phyloP scores from a whole-genome alignment of 2,888 invertebrate genomes.

The Tetrapedia diversipes region DNA sequence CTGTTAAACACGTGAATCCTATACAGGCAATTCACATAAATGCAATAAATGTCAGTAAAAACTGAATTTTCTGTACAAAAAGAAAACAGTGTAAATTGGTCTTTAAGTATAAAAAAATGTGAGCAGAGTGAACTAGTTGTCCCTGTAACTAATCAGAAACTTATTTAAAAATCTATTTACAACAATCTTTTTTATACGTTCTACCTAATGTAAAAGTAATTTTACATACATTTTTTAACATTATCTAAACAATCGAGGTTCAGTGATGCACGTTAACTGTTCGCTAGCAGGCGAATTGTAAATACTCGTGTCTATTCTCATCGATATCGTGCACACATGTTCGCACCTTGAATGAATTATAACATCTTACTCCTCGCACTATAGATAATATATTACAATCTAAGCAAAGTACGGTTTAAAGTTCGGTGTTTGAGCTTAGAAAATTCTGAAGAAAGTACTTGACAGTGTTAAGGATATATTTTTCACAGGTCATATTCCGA shows the following conservation, averaged over 20 bases:
- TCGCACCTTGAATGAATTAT: constrained; percentile 3
- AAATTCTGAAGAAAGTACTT: constrained; percentile 38
- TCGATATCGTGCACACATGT: constrained; percentile 31
- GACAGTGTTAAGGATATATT: constrained; percentile 8
- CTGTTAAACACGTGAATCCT: constrained; percentile 33
- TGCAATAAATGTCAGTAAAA: constrained; percentile 24
- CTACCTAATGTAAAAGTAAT: constrained; percentile 28
- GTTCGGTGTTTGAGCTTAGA: constrained; percentile 29
- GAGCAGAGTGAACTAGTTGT: background rate
- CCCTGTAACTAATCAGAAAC: background rate
- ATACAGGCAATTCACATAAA: constrained; percentile 41
- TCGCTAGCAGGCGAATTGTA: constrained; percentile 8
- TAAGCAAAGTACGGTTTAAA: constrained; percentile 13
- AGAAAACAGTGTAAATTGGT: background rate
- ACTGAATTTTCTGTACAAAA: constrained; percentile 5
- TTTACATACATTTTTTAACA: constrained; percentile 40
- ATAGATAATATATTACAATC: constrained; percentile 7
- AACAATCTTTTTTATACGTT: constrained; percentile 29
- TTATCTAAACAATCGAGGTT: constrained; percentile 7
- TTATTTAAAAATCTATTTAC: constrained; percentile 59
- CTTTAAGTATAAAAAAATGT: background rate
- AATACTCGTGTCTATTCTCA: constrained; percentile 10
- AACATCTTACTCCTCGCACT: background rate
- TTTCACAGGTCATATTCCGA: constrained; percentile 86
- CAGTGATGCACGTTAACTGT: background rate